Base-by-base conservation (phyloP, 2,888 invertebrate genomes). In the Drosophila rubida region DNA sequence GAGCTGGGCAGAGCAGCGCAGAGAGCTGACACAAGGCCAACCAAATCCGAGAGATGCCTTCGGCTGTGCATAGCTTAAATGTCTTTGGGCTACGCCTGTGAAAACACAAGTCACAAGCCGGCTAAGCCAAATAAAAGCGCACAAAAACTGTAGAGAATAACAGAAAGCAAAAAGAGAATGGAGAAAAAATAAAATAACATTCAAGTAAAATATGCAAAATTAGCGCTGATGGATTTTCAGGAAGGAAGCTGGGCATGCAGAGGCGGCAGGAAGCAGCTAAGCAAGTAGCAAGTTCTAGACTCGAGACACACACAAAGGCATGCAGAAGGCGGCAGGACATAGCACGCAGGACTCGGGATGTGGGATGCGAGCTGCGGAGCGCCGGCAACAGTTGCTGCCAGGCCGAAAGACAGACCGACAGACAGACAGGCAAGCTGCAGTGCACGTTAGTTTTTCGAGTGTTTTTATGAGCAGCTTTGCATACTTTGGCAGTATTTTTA, bases 381-480 rank as follows among this genome's bases (percentile, higher is more conserved):
- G 60, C 60, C 62, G 65, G 62, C 61, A 68, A 48, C 58, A 69
- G 42, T 46, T 45, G 49, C 66, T 64, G 66, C 50, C 64, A 61
- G 59, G 37, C 27, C 8, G 27, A 27, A 19, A 1, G 19, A 27
- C 27, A 27, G 27, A 27, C 27, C 2, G 27, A 27, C 27, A 9
- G 9, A 9, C 30, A 32, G 11, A 11, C 11, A 4, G n/a, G 32
- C 32, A 32, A 32, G 32, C 65, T 76, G 74, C 72, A 77, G 72
- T 87, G 81, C 87, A 81, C 78, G 78, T 80, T 75, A 67, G 73
- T 77, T 77, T 61, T 54, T 61, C 54, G 75, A 84, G 88, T 86
- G 88, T 84, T 88, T 84, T 84, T 88, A 84, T 88, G 88, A 84
- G 83, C 69, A 75, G 88, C 87, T 84, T 88, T 88, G 86, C 88